Base-by-base conservation (phyloP, 2,888 invertebrate species). In the Spatulosminthurus flaviceps region DNA sequence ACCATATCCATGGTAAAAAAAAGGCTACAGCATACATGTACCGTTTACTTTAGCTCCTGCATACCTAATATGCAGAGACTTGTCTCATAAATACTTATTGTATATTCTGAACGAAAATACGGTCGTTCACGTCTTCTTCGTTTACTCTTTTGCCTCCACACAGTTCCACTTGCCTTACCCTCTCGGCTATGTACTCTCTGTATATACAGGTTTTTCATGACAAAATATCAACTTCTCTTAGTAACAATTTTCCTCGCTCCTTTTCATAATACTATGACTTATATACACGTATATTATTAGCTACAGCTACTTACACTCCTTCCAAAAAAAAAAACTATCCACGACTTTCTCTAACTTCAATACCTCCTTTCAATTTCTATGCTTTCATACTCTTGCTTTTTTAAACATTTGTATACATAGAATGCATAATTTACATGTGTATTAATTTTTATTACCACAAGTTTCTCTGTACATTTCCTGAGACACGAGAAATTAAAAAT, bases 121-220 rank as follows among this genome's bases (percentile, higher is more conserved):
- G 66, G 43, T 67, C 76, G 26, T 76, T 70, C 66, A 75, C 67
- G 69, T 76, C 66, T 70, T 70, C 29, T 64, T 42, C 77, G 77
- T 70, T 77, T 77, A 77, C 34, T 71, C 60, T 60, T 66, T 70
- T 29, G 43, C 70, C 51, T 64, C 21, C 51, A 51, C n/a, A n/a
- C 34, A 42, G 24, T 42, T 51, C 34, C 69, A 29, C 70, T 60
- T 60, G 21, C 77, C 34, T 26, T 64, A 51, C 42, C 22, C 75
- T 29, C 42, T 41, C 66, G 64, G 74, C 74, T 74, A 34, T 74
- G 74, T 74, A 61, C 74, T 61, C 74, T 60, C 26, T 26, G 19
- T 28, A 41, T 1, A 13, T 67, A 28, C 29, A 67, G 28, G 16
- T 28, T 67, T 29, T 21, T 67, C 26, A 67, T 11, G n/a, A 64